Conservation (phyloP, 1,140 invertebrate genomes). For the Harpegnathos saltator region DNA sequence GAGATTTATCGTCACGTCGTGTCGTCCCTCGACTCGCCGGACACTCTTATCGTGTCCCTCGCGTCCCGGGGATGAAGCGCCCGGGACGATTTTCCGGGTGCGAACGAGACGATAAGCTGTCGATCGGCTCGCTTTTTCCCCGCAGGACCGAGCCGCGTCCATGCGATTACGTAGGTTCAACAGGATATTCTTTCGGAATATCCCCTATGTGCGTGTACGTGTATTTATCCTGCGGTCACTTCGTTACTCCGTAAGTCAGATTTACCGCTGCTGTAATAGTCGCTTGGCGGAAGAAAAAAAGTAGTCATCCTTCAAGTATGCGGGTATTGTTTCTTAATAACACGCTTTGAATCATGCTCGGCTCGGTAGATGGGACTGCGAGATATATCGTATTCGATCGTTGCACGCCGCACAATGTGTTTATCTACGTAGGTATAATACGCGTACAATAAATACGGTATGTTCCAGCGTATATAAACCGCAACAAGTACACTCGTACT, state of each 20-base stretch:
- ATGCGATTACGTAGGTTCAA: conserved; percentile 13
- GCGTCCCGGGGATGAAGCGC: not conserved
- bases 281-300: conserved; percentile 63
- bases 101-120: no score
- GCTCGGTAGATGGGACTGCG: conserved; percentile 28
- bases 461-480: no score
- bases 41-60: conserved; percentile 18
- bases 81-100: no score
- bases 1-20: not conserved
- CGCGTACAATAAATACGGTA: no score
- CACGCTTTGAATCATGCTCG: conserved; percentile 57
- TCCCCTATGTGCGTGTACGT: no score
- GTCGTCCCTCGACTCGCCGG: not conserved
- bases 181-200: conserved; percentile 60
- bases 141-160: not conserved
- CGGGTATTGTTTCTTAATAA: conserved; percentile 69
- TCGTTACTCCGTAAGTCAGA: conserved; percentile 48
- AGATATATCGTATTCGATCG: conserved; percentile 53
- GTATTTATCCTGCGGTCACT: conserved; percentile 61
- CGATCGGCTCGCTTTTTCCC: not conserved
- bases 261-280: conserved; percentile 61
- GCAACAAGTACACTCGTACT: no score
- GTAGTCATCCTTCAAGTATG: conserved; percentile 70
- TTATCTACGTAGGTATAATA: not conserved
- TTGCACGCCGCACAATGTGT: conserved; percentile 41